Percentiles rank a stretch among this genome's conserved stretches.
phyloP scores from a whole-genome alignment of 1,140 invertebrate species.

The Tetragnatha versicolor region DNA sequence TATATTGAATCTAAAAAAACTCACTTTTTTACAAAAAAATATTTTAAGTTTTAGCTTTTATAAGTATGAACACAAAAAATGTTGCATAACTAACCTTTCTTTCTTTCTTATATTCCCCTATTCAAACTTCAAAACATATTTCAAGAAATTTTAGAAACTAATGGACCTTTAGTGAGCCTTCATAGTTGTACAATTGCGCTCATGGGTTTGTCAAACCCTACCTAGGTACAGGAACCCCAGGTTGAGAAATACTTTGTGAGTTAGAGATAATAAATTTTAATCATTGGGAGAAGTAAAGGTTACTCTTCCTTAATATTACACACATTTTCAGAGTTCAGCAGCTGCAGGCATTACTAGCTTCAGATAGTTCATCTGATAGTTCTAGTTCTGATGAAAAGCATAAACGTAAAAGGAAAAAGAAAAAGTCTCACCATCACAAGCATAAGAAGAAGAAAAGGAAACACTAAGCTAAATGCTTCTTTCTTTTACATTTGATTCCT shows the following conservation, averaged over 20 bases:
- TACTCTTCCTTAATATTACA: neutral
- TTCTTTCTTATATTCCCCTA: too few relatives aligned
- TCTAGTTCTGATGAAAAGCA: conserved; percentile 24
- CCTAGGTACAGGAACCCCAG: neutral
- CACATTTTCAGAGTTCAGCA: conserved; percentile 30
- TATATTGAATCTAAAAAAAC: too few relatives aligned
- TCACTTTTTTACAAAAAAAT: too few relatives aligned
- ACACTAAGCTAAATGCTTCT: neutral
- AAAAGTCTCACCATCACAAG: conserved; percentile 37
- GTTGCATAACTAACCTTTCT: too few relatives aligned
- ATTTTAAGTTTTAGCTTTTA: too few relatives aligned
- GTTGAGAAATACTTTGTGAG: neutral
- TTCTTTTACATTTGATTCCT: neutral
- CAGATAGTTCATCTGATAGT: conserved; percentile 34
- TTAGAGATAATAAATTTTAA: neutral
- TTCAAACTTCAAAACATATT: too few relatives aligned
- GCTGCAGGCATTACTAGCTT: conserved; percentile 30
- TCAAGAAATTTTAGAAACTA: neutral
- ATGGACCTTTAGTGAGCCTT: neutral
- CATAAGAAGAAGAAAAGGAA: conserved; percentile 40
- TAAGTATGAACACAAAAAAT: too few relatives aligned
- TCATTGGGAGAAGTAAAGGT: neutral
- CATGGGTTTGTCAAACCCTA: neutral
- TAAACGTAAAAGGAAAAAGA: conserved; percentile 33
- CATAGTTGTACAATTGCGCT: neutral